phyloP scores from a whole-genome alignment of 2,797 vertebrate genomes.

The Furcifer pardalis region DNA sequence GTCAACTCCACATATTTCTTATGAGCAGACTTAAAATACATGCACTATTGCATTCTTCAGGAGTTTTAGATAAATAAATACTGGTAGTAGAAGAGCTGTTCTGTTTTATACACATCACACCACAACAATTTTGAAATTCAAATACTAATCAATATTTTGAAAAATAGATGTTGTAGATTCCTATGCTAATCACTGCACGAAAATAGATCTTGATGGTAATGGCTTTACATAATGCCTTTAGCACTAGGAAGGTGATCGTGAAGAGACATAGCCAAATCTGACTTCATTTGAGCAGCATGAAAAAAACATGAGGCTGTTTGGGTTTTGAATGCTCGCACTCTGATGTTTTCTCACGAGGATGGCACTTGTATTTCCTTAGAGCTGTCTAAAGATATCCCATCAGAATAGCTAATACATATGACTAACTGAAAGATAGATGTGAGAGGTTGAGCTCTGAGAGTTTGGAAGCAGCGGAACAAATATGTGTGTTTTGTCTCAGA shows the following conservation, averaged over 20 bases:
- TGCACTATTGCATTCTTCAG: not conserved
- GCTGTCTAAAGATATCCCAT: conserved; percentile 4
- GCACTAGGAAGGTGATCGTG: not conserved
- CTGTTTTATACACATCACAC: not conserved
- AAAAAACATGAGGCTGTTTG: not conserved
- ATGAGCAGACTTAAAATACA: not conserved
- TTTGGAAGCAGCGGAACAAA: not conserved
- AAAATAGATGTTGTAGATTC: not conserved
- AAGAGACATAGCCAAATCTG: not conserved
- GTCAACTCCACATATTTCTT: not conserved
- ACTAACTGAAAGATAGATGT: not conserved
- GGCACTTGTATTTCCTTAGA: not conserved
- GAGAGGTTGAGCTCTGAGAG: not conserved
- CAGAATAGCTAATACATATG: not conserved
- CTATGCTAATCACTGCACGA: not conserved
- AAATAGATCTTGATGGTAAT: not conserved
- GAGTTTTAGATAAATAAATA: not conserved
- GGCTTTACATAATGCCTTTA: not conserved
- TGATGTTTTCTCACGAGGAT: not conserved
- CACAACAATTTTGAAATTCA: not conserved
- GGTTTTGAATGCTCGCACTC: not conserved
- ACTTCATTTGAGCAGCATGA: not conserved
- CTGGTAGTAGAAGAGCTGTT: not conserved
- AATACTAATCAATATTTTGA: not conserved
- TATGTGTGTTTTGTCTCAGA: not conserved